Evolutionary conservation across 2,113 vertebrate genomes (phyloP).

Genomic region (Crypturellus undulatus): DNA sequence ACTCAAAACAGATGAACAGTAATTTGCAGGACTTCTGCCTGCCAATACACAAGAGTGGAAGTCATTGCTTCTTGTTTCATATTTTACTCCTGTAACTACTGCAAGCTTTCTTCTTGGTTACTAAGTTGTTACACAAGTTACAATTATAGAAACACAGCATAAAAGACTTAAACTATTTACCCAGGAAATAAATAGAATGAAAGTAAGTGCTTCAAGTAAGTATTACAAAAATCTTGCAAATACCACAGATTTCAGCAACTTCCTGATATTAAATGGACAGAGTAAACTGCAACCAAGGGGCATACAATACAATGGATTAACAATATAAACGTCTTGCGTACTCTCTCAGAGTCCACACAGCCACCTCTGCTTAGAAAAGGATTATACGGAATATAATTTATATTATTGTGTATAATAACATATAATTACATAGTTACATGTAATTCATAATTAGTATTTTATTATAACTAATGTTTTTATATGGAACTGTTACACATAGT

Average conservation of each 20-base stretch:
- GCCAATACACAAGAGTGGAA: neutral
- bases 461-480: too few species aligned
- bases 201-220: neutral
- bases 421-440: too few species aligned
- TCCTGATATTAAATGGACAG: neutral
- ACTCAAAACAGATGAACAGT: neutral
- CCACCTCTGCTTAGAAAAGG: neutral
- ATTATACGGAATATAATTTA: too few species aligned
- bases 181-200: neutral
- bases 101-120: neutral
- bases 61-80: neutral
- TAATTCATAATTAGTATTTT: too few species aligned
- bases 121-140: neutral
- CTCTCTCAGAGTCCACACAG: neutral
- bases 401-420: too few species aligned
- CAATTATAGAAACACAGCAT: neutral
- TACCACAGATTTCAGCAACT: neutral
- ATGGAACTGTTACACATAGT: neutral
- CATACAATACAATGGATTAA: neutral
- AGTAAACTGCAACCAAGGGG: neutral
- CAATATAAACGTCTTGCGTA: neutral
- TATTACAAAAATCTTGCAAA: neutral
- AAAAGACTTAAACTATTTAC: neutral
- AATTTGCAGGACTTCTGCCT: neutral
- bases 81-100: neutral